These are phyloP conservation scores for Arion vulgaris DNA, from an alignment of 1,140 invertebrate genomes.

Conservation along the genomic window DNA sequence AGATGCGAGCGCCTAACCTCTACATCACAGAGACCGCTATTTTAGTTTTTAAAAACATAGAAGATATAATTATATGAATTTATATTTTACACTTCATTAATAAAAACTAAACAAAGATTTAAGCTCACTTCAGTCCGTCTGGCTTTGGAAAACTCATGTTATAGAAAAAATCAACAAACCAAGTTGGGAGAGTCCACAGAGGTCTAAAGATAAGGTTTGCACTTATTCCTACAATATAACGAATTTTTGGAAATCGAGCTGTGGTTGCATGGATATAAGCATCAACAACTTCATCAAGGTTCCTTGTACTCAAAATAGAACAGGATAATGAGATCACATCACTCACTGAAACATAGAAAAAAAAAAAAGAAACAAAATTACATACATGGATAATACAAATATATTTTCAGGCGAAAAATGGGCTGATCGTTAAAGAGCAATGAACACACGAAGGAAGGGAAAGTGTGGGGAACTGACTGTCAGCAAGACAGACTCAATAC, in stretches of 20 bases:
- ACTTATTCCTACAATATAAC: slow-evolving; percentile 64
- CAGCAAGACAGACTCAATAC: too few relatives aligned
- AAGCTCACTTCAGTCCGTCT: neutral
- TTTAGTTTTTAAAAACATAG: too few relatives aligned
- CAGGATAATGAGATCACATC: neutral
- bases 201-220: slow-evolving; percentile 59
- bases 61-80: too few relatives aligned
- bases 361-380: too few relatives aligned
- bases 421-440: neutral
- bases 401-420: neutral
- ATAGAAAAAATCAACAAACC: slow-evolving; percentile 41
- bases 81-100: too few relatives aligned
- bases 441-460: too few relatives aligned
- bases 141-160: slow-evolving; percentile 23
- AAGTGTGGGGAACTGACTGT: too few relatives aligned
- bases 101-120: neutral
- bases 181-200: slow-evolving; percentile 49
- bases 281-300: slow-evolving; percentile 59
- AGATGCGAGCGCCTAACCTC: too few relatives aligned
- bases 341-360: slow-evolving; percentile 27
- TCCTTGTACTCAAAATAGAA: slow-evolving; percentile 8
- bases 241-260: slow-evolving; percentile 51
- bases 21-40: too few relatives aligned
- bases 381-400: neutral
- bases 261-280: slow-evolving; percentile 65